Evolutionary conservation across 1,140 invertebrate species (phyloP).

Genomic region (Spodoptera litura): DNA sequence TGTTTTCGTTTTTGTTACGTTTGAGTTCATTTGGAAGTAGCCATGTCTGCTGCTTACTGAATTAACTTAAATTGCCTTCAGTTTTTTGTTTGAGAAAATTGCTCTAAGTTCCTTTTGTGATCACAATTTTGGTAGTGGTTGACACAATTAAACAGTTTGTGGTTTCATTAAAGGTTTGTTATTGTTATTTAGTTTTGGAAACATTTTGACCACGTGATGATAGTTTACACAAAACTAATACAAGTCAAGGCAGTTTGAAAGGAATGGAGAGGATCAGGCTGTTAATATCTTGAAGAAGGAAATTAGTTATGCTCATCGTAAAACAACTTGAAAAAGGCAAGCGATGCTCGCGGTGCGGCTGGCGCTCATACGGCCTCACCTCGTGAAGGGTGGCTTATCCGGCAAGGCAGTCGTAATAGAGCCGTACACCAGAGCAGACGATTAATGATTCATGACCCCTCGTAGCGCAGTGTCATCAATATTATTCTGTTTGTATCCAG

Average conservation of each 20-base stretch:
- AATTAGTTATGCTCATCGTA: not conserved
- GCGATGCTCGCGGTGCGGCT: slow-evolving; percentile 54
- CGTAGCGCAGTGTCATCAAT: slow-evolving; percentile 84
- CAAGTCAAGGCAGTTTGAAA: not conserved
- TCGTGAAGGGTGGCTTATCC: slow-evolving; percentile 82
- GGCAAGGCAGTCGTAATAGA: slow-evolving; percentile 83
- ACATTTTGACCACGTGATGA: not conserved
- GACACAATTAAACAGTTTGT: slow-evolving; percentile 10
- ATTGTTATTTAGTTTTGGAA: not conserved
- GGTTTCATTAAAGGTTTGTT: not conserved
- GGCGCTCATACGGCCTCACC: slow-evolving; percentile 62
- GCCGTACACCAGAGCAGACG: slow-evolving; percentile 80
- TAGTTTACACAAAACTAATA: too few relatives aligned
- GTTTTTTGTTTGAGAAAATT: slow-evolving; percentile 76
- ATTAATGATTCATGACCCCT: slow-evolving; percentile 86
- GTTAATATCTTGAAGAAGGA: not conserved
- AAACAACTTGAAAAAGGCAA: slow-evolving; percentile 62
- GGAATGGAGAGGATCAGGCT: not conserved
- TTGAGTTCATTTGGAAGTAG: slow-evolving; percentile 85
- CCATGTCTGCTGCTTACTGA: slow-evolving; percentile 84
- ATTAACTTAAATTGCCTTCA: slow-evolving; percentile 84
- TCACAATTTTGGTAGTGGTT: slow-evolving; percentile 58
- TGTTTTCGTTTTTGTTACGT: slow-evolving; percentile 85
- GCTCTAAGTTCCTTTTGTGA: slow-evolving; percentile 69
- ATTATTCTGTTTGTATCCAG: slow-evolving; percentile 85